Percentiles rank a stretch among this genome's conserved stretches.
These are phyloP conservation scores for Congeria kusceri DNA, from an alignment of 2,888 invertebrate species.

Conservation along the genomic window DNA sequence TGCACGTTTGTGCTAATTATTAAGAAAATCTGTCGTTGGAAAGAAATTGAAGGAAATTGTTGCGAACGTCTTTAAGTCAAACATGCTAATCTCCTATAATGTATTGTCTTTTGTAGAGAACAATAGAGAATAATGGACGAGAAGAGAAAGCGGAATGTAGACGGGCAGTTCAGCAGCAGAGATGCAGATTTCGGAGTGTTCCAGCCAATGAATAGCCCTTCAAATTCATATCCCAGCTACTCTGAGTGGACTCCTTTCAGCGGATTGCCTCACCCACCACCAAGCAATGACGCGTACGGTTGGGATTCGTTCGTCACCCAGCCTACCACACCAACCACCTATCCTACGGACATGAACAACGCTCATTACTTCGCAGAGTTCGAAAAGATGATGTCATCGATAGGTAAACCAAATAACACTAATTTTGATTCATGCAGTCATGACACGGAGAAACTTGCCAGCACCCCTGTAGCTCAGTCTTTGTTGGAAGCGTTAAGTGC, in stretches of 20 bases:
- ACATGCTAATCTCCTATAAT: no score
- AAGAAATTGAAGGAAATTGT: no score
- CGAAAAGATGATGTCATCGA: constrained; percentile 44
- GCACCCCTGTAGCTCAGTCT: constrained; percentile 61
- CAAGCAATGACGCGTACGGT: constrained; percentile 41
- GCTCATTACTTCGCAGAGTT: constrained; percentile 47
- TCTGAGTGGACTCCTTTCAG: constrained; percentile 78
- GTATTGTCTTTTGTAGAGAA: not conserved
- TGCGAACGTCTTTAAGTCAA: no score
- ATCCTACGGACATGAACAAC: constrained; percentile 50
- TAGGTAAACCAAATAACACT: constrained; percentile 30
- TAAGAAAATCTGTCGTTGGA: no score
- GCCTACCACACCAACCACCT: constrained; percentile 57
- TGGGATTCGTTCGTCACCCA: constrained; percentile 70
- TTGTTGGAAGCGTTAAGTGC: constrained; percentile 57
- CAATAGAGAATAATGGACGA: constrained; percentile 20
- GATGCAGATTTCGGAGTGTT: constrained; percentile 58
- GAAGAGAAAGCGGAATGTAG: constrained; percentile 15
- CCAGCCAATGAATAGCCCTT: constrained; percentile 26
- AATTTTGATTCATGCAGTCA: constrained; percentile 39
- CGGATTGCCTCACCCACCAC: constrained; percentile 70
- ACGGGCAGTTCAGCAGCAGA: constrained; percentile 30
- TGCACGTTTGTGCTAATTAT: no score
- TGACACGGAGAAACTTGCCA: constrained; percentile 59
- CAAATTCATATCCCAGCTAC: constrained; percentile 43